Evolutionary conservation across 2,888 invertebrate genomes (phyloP).

Genomic region (Drosophila sordidula): DNA sequence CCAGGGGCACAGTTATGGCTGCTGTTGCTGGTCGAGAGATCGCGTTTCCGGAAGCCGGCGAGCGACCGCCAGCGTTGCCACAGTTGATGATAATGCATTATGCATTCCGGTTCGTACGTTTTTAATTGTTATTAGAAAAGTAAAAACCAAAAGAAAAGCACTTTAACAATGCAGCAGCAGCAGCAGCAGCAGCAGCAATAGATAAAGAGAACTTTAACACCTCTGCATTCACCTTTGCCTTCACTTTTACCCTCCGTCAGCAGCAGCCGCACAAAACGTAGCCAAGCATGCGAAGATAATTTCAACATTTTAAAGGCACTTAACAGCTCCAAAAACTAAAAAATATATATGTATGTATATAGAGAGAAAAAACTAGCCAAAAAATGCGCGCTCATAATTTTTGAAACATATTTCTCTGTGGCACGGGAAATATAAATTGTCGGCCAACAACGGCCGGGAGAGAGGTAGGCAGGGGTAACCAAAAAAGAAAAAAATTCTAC

Average conservation of each 20-base stretch:
- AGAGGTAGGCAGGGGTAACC: slow-evolving; percentile 28
- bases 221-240: slow-evolving; percentile 32
- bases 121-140: slow-evolving; percentile 66
- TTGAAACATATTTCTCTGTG: slow-evolving; percentile 40
- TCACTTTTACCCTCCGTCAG: slow-evolving; percentile 38
- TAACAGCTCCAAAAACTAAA: slow-evolving; percentile 51
- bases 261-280: slow-evolving; percentile 29
- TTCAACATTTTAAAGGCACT: slow-evolving; percentile 72
- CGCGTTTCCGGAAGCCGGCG: slow-evolving; percentile 50
- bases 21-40: slow-evolving; percentile 43
- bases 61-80: slow-evolving; percentile 68
- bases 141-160: slow-evolving; percentile 39
- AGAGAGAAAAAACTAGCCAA: slow-evolving; percentile 38
- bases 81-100: slow-evolving; percentile 73
- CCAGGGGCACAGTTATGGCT: slow-evolving; percentile 30
- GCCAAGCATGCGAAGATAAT: slow-evolving; percentile 72
- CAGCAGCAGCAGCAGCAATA: slow-evolving; percentile 13
- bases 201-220: slow-evolving; percentile 72
- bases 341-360: neutral
- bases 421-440: slow-evolving; percentile 77
- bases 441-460: slow-evolving; percentile 5
- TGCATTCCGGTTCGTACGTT: slow-evolving; percentile 54
- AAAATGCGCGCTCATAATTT: slow-evolving; percentile 61
- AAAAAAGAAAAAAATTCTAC: slow-evolving; percentile 70
- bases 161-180: slow-evolving; percentile 43